Conservation (phyloP, 2,113 vertebrate genomes). For the Acrocephalus arundinaceus region DNA sequence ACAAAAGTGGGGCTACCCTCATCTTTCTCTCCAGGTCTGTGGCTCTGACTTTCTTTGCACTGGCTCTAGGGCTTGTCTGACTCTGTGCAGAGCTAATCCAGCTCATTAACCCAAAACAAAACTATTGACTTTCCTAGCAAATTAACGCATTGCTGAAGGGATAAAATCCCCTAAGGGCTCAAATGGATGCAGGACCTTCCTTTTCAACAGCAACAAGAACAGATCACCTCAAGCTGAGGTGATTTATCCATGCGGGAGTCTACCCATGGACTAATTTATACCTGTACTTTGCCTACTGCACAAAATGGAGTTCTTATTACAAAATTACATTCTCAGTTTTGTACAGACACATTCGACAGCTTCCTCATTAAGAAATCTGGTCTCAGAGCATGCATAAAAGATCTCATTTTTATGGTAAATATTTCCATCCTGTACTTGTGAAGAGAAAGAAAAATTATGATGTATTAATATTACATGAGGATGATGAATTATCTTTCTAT, state of each 20-base stretch:
- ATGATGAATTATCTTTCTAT: conserved; percentile 1
- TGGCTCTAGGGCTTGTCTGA: neutral
- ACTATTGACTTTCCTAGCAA: neutral
- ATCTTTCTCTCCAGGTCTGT: neutral
- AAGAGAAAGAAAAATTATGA: neutral
- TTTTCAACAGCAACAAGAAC: neutral
- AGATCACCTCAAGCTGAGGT: neutral
- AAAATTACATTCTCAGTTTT: neutral
- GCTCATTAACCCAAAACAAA: neutral
- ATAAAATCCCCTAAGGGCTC: neutral
- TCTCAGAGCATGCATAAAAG: neutral
- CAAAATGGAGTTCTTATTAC: neutral
- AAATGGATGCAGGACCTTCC: neutral
- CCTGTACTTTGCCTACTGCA: neutral
- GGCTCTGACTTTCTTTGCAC: neutral
- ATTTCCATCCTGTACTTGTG: neutral
- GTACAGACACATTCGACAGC: neutral
- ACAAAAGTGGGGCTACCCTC: neutral
- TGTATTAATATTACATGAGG: neutral
- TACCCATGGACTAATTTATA: neutral
- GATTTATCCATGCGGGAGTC: neutral
- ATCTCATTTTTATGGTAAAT: conserved; percentile 3
- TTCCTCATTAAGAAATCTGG: neutral
- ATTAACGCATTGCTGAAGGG: neutral
- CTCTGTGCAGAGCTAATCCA: neutral